phyloP scores from a whole-genome alignment of 1,140 invertebrate genomes.

The Solen grandis region DNA sequence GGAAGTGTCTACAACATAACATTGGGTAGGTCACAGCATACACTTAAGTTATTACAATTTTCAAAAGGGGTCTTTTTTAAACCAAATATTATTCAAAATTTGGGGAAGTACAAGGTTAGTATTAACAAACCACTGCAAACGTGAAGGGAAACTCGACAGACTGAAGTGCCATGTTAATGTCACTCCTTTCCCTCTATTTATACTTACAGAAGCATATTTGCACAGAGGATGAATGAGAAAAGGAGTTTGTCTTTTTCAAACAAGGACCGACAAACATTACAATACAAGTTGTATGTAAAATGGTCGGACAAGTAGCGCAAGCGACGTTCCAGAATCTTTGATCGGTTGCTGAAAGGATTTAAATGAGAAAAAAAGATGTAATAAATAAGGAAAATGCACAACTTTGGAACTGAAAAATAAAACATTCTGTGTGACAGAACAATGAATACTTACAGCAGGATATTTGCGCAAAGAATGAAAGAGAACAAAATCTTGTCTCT shows the following conservation, averaged over 20 bases:
- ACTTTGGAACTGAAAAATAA: too few species aligned
- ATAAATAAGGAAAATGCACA: too few species aligned
- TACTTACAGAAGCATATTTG: conserved; percentile 82
- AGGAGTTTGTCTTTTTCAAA: conserved; percentile 81
- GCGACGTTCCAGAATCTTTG: conserved; percentile 76
- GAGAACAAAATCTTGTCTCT: conserved; percentile 81
- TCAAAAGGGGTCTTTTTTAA: too few species aligned
- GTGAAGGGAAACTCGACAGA: too few species aligned
- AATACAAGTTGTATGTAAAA: conserved; percentile 79
- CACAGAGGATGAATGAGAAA: conserved; percentile 80
- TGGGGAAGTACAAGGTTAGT: too few species aligned
- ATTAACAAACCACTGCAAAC: too few species aligned
- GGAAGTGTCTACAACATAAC: too few species aligned
- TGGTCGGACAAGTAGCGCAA: conserved; percentile 80
- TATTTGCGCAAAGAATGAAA: conserved; percentile 80
- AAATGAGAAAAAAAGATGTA: neutral
- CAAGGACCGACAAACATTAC: conserved; percentile 79
- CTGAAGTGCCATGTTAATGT: too few species aligned
- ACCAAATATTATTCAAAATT: too few species aligned
- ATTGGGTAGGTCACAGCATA: too few species aligned
- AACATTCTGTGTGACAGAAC: neutral
- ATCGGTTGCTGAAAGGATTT: conserved; percentile 80
- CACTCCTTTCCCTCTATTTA: neutral
- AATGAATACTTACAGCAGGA: conserved; percentile 80
- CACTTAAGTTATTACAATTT: too few species aligned